phyloP scores from a whole-genome alignment of 2,113 vertebrate genomes.

The Athene noctua region DNA sequence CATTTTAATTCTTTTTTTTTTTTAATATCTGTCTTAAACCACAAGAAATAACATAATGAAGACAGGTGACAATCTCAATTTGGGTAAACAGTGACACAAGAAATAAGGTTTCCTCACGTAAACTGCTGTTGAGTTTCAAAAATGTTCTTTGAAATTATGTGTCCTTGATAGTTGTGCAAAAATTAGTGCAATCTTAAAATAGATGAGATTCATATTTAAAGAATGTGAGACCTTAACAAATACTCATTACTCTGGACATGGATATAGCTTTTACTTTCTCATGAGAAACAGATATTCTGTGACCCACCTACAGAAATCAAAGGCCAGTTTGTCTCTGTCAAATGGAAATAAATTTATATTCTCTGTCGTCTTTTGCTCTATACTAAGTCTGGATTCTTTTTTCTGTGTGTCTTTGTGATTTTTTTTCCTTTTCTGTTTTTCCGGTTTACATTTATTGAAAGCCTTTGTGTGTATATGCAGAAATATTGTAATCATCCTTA shows the following conservation, averaged over 20 bases:
- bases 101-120: background rate
- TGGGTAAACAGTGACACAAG: background rate
- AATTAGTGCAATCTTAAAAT: background rate
- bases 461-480: background rate
- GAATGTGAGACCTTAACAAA: background rate
- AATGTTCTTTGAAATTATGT: background rate
- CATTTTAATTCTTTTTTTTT: background rate
- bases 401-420: background rate
- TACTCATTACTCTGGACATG: background rate
- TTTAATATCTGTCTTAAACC: background rate
- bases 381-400: background rate
- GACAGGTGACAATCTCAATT: background rate
- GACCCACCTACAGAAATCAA: background rate
- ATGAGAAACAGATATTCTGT: background rate
- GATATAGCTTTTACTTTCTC: background rate
- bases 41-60: background rate
- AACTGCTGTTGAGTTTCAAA: background rate
- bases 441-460: background rate
- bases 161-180: background rate
- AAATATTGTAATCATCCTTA: background rate
- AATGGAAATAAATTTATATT: background rate
- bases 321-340: background rate
- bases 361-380: background rate
- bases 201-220: conserved; percentile 1
- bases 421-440: background rate